Base-by-base conservation (phyloP, 2,113 vertebrate species). In the Caracal caracal region DNA sequence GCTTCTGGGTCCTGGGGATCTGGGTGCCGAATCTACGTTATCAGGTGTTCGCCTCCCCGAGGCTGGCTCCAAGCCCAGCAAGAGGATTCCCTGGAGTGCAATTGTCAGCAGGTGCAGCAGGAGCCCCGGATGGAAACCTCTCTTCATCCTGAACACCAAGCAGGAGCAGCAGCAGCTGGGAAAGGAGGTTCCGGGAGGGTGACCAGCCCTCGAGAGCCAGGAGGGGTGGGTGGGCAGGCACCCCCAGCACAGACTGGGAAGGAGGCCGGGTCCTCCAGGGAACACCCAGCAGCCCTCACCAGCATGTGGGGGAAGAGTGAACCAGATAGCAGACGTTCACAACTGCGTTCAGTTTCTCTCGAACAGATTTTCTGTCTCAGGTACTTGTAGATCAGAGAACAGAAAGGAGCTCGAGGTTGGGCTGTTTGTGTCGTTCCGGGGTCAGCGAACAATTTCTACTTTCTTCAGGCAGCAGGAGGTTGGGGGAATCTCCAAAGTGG, bases 11-110 rank as follows among this genome's bases (percentile, higher is more conserved):
- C 19, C 53, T 11, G 1, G 0, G 30, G 17, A 40, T 6, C 15
- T 1, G 19, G 28, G 53, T 7, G 40, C 51, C 37, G 33, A 40
- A 17, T 24, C 4, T 33, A 0, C 6, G 0, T 20, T 9, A 43
- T 51, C 17, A 30, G 26, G 20, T 43, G 8, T 40, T 28, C 10
- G 43, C 24, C 26, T 30, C 47, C 4, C 49, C 19, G 0, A 66
- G 8, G 33, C 43, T 22, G 75, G 37, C 63, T 71, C 16, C 84
- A 7, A 2, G 53, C 70, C 16, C 43, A 12, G 53, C 16, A 75
- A 30, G 53, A 6, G 56, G 20, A 24, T 19, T 59, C 63, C 24
- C 11, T 2, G 6, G 35, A 59, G 37, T 7, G 7, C 43, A 33
- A 33, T 35, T 47, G 22, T 24, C 63, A 5, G 24, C 51, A 24